phyloP scores from a whole-genome alignment of 2,113 vertebrate species.

The Mormyrus lacerda region DNA sequence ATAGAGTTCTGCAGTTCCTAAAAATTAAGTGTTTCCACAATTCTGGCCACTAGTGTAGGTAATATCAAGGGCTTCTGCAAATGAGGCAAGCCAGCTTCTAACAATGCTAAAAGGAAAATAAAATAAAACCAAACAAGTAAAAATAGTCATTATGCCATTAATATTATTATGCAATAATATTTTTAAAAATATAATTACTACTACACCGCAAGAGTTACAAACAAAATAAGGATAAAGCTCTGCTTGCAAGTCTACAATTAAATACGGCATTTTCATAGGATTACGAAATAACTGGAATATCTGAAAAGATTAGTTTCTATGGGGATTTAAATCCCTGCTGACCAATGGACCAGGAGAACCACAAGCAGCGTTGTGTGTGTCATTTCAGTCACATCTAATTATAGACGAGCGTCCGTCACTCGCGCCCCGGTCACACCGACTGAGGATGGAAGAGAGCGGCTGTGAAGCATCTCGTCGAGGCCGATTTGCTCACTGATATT shows the following conservation, averaged over 20 bases:
- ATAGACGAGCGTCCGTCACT: background rate
- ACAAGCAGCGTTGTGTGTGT: background rate
- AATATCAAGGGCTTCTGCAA: background rate
- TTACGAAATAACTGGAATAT: slow-evolving; percentile 30
- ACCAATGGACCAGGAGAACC: slow-evolving; percentile 2
- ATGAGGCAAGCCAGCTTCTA: background rate
- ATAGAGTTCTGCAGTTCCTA: no score
- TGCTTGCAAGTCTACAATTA: background rate
- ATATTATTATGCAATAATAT: no score
- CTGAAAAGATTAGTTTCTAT: slow-evolving; percentile 28
- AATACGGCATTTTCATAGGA: background rate
- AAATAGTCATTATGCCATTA: no score
- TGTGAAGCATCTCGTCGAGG: background rate
- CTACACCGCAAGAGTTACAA: background rate
- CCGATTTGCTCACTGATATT: background rate
- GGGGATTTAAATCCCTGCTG: slow-evolving; percentile 22
- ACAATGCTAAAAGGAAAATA: background rate
- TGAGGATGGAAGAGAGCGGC: background rate
- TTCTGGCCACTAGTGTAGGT: background rate
- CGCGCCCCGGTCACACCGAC: background rate
- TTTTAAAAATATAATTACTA: no score
- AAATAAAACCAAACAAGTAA: background rate
- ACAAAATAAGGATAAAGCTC: background rate
- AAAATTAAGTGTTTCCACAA: no score
- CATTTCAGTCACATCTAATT: slow-evolving; percentile 17